Evolutionary conservation across 2,888 invertebrate genomes (phyloP).

Genomic region (Sinelater perroti): DNA sequence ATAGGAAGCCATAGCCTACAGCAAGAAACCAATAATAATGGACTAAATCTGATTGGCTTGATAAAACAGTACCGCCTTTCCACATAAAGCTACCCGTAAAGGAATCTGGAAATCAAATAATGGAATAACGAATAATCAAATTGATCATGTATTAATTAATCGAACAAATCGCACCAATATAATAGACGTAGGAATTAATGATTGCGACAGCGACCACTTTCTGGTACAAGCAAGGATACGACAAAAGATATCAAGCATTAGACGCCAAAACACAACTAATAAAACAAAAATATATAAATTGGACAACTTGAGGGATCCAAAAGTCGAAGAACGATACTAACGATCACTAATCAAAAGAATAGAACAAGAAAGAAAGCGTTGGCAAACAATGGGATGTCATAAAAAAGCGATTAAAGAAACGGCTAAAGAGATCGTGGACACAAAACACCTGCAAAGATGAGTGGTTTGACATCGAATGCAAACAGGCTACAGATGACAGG

Average conservation of each 20-base stretch:
- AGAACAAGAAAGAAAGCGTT: neutral
- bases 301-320: neutral
- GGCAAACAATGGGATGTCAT: too few species aligned
- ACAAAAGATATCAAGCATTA: neutral
- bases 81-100: too few species aligned
- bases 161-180: neutral
- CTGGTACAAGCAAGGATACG: neutral
- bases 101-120: too few species aligned
- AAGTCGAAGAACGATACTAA: neutral
- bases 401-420: neutral
- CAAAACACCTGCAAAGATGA: conserved; percentile 3
- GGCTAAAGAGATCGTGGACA: neutral
- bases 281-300: neutral
- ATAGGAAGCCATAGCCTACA: too few species aligned
- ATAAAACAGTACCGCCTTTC: too few species aligned
- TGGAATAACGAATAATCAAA: neutral
- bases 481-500: neutral
- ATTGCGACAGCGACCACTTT: neutral
- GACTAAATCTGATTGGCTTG: too few species aligned
- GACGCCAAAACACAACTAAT: neutral
- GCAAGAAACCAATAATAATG: too few species aligned
- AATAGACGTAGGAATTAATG: neutral
- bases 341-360: neutral
- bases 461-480: conserved; percentile 7
- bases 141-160: neutral